Evolutionary conservation across 1,140 invertebrate genomes (phyloP), one percentile per base, ranked within the genome.

Genomic region (Sarcophaga bullata): DNA sequence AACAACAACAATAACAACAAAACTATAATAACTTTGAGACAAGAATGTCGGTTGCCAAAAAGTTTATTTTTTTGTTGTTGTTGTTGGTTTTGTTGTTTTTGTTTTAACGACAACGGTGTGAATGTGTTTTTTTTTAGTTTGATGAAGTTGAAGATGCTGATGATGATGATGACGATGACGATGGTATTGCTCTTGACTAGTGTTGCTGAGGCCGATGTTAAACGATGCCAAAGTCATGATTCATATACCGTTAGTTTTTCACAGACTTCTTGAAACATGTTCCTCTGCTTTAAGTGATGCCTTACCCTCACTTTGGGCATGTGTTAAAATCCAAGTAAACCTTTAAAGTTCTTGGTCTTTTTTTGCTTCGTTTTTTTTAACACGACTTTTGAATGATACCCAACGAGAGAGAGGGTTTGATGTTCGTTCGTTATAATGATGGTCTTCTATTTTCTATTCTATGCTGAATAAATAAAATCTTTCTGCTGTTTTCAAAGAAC

Each of bases 241-340:
- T 88, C 87, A 88, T 88, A 87, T 88, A 88, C 87, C 87, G 87
- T 88, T 88, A 88, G 85, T 83, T 88, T 85, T 86, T 87, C 87
- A 9, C n/a, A 68, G 62, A 68, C 62, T 68, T 68, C 62, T 68
- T 58, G 54, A 58, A 37, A 13, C 10, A 9, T 68, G n/a, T 68
- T 19, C 62, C 62, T 25, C 62, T 68, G 25, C 25, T 37, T 37
- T 37, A 37, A 37, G 25, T 37, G 25, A 4, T 37, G 25, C 25
- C 25, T 37, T 37, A 37, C 25, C 25, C 25, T 37, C 25, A 37
- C 25, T 37, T 37, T 37, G 25, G 25, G 25, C 25, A 37, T 37
- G 25, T 37, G 25, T 37, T 37, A 37, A 37, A 37, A 37, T 37
- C 25, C 25, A 37, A 37, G 25, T 37, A 37, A 37, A 37, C 25